phyloP scores from a whole-genome alignment of 2,888 invertebrate genomes.

The Pocota personata region DNA sequence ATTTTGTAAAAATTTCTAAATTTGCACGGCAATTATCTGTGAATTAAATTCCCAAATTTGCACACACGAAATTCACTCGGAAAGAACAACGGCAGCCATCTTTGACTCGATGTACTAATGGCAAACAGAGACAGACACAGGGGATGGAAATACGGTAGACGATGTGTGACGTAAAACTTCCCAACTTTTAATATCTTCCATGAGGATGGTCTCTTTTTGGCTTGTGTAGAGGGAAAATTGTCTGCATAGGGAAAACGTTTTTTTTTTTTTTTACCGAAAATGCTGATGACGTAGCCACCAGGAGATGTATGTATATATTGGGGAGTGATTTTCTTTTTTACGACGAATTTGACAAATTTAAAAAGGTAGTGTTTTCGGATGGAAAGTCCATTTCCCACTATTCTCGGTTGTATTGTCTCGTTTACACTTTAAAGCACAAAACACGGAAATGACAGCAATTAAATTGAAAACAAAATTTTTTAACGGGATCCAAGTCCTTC shows the following conservation, averaged over 20 bases:
- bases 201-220: conserved; percentile 45
- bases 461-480: conserved; percentile 13
- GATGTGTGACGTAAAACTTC: conserved; percentile 52
- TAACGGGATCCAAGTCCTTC: conserved; percentile 50
- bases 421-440: not conserved
- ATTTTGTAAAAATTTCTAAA: conserved; percentile 60
- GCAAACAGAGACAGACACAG: conserved; percentile 60
- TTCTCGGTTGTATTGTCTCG: not conserved
- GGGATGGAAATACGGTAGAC: not conserved
- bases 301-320: not conserved
- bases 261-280: conserved; percentile 11
- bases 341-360: not conserved
- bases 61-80: conserved; percentile 71
- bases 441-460: conserved; percentile 15
- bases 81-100: conserved; percentile 73
- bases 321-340: conserved; percentile 3
- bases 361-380: not conserved
- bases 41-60: conserved; percentile 69
- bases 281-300: conserved; percentile 57
- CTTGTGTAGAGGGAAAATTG: conserved; percentile 36
- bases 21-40: conserved; percentile 67
- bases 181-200: conserved; percentile 54
- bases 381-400: conserved; percentile 4
- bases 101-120: conserved; percentile 66
- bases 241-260: conserved; percentile 17